A percentile compares a stretch with the other conserved stretches of the same genome.
Conservation (phyloP, 2,797 vertebrate genomes). For the Sebastes matsubarae region DNA sequence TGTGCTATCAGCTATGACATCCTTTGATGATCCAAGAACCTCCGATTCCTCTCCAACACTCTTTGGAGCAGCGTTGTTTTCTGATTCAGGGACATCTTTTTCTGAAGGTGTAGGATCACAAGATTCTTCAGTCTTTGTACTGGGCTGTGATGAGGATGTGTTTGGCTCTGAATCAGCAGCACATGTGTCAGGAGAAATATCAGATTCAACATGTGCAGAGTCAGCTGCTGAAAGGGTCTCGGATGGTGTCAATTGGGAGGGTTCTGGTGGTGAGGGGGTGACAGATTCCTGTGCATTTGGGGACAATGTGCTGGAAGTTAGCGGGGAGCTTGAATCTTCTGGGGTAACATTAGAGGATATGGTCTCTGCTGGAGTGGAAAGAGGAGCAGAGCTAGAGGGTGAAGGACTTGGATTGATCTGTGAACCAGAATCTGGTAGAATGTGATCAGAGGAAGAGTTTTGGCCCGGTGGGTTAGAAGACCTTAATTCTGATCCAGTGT, state of each 20-base stretch:
- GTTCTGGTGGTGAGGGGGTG: not conserved
- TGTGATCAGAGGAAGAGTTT: slow-evolving; percentile 10
- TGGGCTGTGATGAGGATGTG: not conserved
- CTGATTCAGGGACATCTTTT: slow-evolving; percentile 2
- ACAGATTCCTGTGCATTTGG: slow-evolving; percentile 5
- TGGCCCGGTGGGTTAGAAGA: not conserved
- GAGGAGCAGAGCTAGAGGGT: not conserved
- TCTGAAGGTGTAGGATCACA: slow-evolving; percentile 14
- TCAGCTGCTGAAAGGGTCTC: slow-evolving; percentile 1
- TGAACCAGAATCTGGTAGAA: slow-evolving; percentile 1
- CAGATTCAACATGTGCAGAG: not conserved
- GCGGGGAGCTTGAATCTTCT: slow-evolving; percentile 2
- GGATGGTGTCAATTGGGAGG: not conserved
- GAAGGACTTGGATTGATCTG: not conserved
- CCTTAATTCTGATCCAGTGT: not conserved
- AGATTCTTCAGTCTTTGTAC: not conserved
- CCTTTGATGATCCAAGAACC: not conserved
- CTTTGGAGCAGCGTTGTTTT: slow-evolving; percentile 2
- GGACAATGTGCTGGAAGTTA: not conserved
- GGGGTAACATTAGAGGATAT: not conserved
- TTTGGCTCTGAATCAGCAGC: slow-evolving; percentile 14
- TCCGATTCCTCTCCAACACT: slow-evolving; percentile 6
- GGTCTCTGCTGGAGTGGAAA: not conserved
- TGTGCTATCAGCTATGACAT: slow-evolving; percentile 7
- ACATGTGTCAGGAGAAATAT: slow-evolving; percentile 6